Evolutionary conservation across 1,140 invertebrate species (phyloP), one percentile per base, ranked within the genome.

Genomic region (Drosophila triauraria): DNA sequence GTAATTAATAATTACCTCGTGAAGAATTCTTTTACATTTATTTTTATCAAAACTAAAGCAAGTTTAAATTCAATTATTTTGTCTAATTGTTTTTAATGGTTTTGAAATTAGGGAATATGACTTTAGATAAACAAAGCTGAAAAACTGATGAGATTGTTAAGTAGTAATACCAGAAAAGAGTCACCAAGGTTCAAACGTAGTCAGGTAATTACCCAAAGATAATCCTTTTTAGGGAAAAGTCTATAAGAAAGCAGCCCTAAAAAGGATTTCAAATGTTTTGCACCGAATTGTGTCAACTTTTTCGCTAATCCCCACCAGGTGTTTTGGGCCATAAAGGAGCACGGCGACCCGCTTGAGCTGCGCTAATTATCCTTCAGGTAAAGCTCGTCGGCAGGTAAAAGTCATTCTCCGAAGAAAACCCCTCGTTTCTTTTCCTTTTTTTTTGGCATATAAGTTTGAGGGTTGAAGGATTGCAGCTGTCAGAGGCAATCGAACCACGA

Each of bases 221-320:
- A 0, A 8, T 10, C 9, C 15, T 17, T 13, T 32, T 50, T 15
- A 27, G 27, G 15, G 27, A 12, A 25, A 42, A 43, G 20, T 50
- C 68, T 72, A 51, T 59, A 60, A 44, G 53, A 72, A 30, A 2
- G 15, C 47, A 54, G 47, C 56, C 50, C n/a, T 17, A 8, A 32
- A 32, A 25, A 17, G 65, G 53, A 50, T 50, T 48, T 20, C 1
- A 50, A 13, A 32, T 35, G 13, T 70, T n/a, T 42, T 43, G 6
- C 35, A 69, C 20, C 35, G n/a, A 64, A 35, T 38, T 54, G 42
- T 57, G 59, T n/a, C 59, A 60, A 54, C 27, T 58, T 30, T 43
- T 46, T 25, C 25, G 42, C 25, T 76, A 81, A 82, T 81, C 78
- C 79, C 9, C 25, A 23, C 53, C 77, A 79, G 77, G 50, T 80